Percentiles rank a stretch among this genome's conserved stretches.
These are phyloP conservation scores for Caenorhabditis latens DNA, from an alignment of 1,140 invertebrate species.

Conservation along the genomic window DNA sequence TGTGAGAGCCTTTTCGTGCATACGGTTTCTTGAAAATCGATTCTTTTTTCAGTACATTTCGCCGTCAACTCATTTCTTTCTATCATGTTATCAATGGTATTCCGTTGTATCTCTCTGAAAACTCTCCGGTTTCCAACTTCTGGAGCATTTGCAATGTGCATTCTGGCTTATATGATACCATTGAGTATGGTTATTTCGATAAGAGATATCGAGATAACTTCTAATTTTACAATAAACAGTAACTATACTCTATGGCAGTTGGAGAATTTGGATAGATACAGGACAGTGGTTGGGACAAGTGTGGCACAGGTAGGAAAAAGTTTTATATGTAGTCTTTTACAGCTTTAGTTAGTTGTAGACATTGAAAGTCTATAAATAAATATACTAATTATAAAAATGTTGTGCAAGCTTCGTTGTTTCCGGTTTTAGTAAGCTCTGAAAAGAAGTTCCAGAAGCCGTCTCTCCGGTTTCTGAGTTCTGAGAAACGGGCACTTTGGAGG, in stretches of 20 bases:
- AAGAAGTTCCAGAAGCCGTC: too few species aligned
- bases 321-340: not conserved
- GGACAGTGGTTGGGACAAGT: constrained; percentile 27
- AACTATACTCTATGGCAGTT: constrained; percentile 37
- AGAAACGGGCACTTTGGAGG: too few species aligned
- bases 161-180: constrained; percentile 26
- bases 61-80: constrained; percentile 38
- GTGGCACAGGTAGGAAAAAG: not conserved
- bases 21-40: not conserved
- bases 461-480: too few species aligned
- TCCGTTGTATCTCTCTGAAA: constrained; percentile 38
- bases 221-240: constrained; percentile 27
- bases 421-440: too few species aligned
- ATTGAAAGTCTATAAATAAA: too few species aligned
- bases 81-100: constrained; percentile 38
- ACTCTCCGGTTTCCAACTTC: constrained; percentile 28
- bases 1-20: not conserved
- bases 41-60: constrained; percentile 2
- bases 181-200: constrained; percentile 39
- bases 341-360: too few species aligned
- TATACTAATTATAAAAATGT: too few species aligned
- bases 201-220: constrained; percentile 29
- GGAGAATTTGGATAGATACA: constrained; percentile 41
- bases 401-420: too few species aligned
- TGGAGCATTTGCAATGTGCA: constrained; percentile 42